Evolutionary conservation across 2,113 vertebrate genomes (phyloP).

Genomic region (Amblyornis subalaris): DNA sequence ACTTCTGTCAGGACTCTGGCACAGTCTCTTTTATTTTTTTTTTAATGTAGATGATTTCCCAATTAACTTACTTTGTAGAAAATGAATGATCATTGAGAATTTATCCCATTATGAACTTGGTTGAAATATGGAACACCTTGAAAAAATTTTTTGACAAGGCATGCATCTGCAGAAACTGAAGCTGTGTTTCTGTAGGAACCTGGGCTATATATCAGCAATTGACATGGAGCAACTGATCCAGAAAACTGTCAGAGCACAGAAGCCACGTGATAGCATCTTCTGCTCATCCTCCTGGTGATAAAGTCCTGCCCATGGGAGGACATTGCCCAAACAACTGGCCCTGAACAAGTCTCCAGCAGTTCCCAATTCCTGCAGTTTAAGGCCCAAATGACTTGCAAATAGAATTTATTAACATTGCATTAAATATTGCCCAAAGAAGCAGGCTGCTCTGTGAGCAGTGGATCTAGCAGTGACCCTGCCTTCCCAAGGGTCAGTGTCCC

Average conservation of each 20-base stretch:
- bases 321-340: background rate
- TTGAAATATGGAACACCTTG: background rate
- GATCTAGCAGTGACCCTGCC: accelerated
- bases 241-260: background rate
- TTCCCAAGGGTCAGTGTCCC: background rate
- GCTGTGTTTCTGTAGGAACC: background rate
- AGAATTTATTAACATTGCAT: background rate
- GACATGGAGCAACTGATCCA: background rate
- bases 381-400: background rate
- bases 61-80: background rate
- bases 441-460: background rate
- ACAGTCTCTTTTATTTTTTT: background rate
- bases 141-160: background rate
- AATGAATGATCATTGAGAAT: background rate
- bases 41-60: background rate
- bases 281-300: background rate
- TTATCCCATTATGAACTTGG: background rate
- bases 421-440: background rate
- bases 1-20: background rate
- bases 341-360: background rate
- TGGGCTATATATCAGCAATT: background rate
- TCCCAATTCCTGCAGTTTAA: background rate
- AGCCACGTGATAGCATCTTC: background rate
- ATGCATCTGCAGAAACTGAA: accelerated
- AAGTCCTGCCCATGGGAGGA: background rate